Conservation (phyloP, 2,113 vertebrate genomes). For the Pseudorectes ferrugineus region DNA sequence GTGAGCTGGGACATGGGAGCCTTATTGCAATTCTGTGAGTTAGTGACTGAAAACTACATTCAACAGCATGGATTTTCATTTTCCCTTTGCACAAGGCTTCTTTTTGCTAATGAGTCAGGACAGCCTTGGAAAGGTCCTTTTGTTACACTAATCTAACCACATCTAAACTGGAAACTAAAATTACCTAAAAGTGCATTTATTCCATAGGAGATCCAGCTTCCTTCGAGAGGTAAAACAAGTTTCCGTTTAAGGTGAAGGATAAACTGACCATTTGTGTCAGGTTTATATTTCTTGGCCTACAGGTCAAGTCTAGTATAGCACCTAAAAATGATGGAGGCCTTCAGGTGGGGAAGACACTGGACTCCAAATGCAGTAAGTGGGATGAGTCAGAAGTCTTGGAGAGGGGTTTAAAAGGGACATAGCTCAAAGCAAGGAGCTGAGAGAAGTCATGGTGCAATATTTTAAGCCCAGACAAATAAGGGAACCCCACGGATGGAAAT, state of each 20-base stretch:
- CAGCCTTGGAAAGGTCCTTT: neutral
- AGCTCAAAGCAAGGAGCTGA: neutral
- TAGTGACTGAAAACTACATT: neutral
- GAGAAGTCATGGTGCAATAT: neutral
- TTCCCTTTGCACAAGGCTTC: neutral
- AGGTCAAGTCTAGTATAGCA: neutral
- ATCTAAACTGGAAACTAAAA: neutral
- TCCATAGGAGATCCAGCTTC: neutral
- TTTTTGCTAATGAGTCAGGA: neutral
- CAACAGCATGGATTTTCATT: neutral
- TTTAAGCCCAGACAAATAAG: neutral
- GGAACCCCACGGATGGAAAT: neutral
- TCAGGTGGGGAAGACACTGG: neutral
- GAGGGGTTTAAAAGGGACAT: neutral
- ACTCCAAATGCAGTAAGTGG: neutral
- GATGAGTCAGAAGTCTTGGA: neutral
- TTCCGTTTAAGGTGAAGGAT: neutral
- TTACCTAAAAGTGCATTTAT: neutral
- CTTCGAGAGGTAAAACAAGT: neutral
- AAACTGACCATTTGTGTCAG: neutral
- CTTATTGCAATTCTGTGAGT: neutral
- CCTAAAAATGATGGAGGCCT: neutral
- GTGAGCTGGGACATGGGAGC: accelerated
- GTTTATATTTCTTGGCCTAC: neutral
- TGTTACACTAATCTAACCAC: neutral